A percentile compares a stretch with the other conserved stretches of the same genome.
Evolutionary conservation across 2,113 vertebrate species (phyloP).

Genomic region (Pteruthius melanotis): DNA sequence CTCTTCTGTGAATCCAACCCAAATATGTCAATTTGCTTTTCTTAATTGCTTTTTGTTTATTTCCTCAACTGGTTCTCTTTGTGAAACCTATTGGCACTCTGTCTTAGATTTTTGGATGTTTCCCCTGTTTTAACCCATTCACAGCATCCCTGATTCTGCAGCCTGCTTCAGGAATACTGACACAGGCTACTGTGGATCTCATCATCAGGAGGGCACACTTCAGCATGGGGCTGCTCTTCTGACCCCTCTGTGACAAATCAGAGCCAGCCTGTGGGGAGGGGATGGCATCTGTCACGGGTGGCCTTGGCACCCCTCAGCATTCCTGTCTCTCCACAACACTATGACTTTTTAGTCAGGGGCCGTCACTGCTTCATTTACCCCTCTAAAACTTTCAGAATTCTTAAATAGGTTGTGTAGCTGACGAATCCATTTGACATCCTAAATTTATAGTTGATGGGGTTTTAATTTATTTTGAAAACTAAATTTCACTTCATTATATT

Average conservation of each 20-base stretch:
- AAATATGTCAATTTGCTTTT: slow-evolving; percentile 61
- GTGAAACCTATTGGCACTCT: background rate
- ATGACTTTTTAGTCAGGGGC: background rate
- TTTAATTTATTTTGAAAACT: background rate
- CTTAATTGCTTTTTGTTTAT: slow-evolving; percentile 67
- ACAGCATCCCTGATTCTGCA: background rate
- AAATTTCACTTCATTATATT: background rate
- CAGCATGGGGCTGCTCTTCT: background rate
- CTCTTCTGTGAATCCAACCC: slow-evolving; percentile 37
- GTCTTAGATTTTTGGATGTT: background rate
- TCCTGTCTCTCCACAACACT: background rate
- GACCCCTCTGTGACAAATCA: background rate
- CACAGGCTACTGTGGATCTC: rapidly evolving
- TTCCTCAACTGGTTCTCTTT: background rate
- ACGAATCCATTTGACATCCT: too few relatives aligned
- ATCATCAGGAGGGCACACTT: background rate
- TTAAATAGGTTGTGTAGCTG: too few relatives aligned
- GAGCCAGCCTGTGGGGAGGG: background rate
- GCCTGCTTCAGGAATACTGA: background rate
- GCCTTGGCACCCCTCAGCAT: background rate
- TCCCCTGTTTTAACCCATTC: background rate
- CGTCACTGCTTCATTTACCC: background rate
- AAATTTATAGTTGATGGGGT: background rate
- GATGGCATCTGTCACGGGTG: background rate
- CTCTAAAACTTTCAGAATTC: background rate